Percentiles rank a stretch among this genome's conserved stretches.
Evolutionary conservation across 1,140 invertebrate genomes (phyloP).

Genomic region (Dreissena rostriformis): DNA sequence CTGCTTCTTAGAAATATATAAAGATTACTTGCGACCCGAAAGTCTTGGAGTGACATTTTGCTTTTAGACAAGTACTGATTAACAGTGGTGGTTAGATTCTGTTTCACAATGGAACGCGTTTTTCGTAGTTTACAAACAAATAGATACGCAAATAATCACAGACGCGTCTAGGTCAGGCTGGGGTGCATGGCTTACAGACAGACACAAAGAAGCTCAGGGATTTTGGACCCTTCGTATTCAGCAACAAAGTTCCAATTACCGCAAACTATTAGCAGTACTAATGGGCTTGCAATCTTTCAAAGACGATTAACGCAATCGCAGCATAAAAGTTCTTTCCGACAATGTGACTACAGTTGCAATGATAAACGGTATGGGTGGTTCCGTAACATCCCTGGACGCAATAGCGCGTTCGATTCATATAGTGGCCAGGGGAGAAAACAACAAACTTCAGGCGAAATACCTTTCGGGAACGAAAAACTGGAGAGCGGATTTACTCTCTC

Average conservation of each 20-base stretch:
- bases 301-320: background rate
- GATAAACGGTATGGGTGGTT: background rate
- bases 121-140: background rate
- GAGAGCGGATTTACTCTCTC: background rate
- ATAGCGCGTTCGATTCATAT: conserved; percentile 1
- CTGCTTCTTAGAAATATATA: background rate
- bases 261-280: background rate
- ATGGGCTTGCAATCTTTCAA: background rate
- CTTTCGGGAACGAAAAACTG: background rate
- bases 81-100: background rate
- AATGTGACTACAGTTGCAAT: background rate
- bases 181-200: background rate
- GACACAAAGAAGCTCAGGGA: background rate
- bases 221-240: background rate
- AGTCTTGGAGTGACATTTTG: background rate
- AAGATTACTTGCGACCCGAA: background rate
- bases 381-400: background rate
- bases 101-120: background rate
- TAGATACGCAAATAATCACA: background rate
- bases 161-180: background rate
- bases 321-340: background rate
- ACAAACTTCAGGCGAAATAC: background rate
- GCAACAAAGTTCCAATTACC: background rate
- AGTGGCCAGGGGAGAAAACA: background rate
- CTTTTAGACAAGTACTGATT: background rate